Base-by-base conservation (phyloP, 2,888 invertebrate genomes). In the Parnassius apollo region DNA sequence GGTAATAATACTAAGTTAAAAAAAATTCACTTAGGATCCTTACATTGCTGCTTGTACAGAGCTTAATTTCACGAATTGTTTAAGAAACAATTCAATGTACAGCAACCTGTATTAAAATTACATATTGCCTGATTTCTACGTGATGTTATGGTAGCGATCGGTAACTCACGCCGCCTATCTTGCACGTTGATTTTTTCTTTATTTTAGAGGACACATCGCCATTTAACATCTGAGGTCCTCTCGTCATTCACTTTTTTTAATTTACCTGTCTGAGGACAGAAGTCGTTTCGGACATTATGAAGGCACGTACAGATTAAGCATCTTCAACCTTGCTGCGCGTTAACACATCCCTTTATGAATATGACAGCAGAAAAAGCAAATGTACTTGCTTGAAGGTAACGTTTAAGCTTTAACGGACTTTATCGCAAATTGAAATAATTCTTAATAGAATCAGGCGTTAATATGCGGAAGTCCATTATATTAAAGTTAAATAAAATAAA, bases 181-280 rank as follows among this genome's bases (percentile, higher is more conserved):
- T 83, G 80, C 69, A 64, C 42, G 65, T 69, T 73, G 48, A 71
- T 78, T 82, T 81, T 83, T 82, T 78, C 70, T 77, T 70, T 69
- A 69, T 78, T 83, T 83, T 81, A 83, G 78, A 81, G 80, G 81
- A 81, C 83, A 82, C 78, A 74, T 75, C 78, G 81, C 80, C 82
- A 83, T 82, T 85, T 83, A 83, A 77, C 80, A 80, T 82, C 82
- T 78, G 81, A 80, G 77, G 76, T 75, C 74, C 74, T 74, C 71
- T 71, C 70, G 66, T 73, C 69, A 69, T 69, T 75, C 76, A 77
- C 74, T 76, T 80, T 81, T 80, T 80, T 77, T 71, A 65, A 67
- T 68, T 70, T 65, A 68, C 69, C 67, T 66, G 69, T 58, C 53
- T 49, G 62, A 58, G 61, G 65, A 64, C 64, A 64, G 60, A 61